Base-by-base conservation (phyloP, 2,113 vertebrate genomes). In the Motacilla alba region DNA sequence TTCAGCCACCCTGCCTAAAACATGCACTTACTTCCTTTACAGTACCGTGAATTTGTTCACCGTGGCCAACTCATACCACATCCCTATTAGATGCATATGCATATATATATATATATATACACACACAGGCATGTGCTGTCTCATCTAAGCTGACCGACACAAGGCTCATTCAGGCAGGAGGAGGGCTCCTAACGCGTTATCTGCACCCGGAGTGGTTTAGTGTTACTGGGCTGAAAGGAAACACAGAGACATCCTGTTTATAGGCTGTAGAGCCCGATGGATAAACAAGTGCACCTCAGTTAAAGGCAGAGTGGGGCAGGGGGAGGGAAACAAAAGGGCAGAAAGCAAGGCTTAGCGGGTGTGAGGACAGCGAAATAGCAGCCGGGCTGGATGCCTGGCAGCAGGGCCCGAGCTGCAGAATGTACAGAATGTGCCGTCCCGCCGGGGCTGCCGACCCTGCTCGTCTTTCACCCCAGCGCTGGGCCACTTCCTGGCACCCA, bases 161-260 rank as follows among this genome's bases (percentile, higher is more conserved):
- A 44, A 68, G 66, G 83, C 64, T 89, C 69, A 30, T 64, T 78
- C 60, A 88, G 73, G 27, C 76, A 55, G 35, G 15, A 80, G 91
- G 37, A 90, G n/a, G 35, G 83, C 39, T 88, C 55, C 92, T 53
- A 50, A 49, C 83, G 78, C 1, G 0, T 41, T 77, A 74, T 94
- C 83, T 95, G 84, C 79, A 30, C 39, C 79, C 33, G 1, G 81
- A 79, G 50, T 0, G 47, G 89, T 94, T 96, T 94, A 74, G 74
- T 43, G 72, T 95, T 95, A 89, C 91, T 7, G 70, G 77, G 47
- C 90, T 46, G 33, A 97, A 84, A 95, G 81, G 81, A 97, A 97
- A 83, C 83, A 76, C 52, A 93, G 58, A 94, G 76, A 94, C 85
- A 92, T 98, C 97, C 94, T 92, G 89, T 91, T 95, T 93, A 96